Evolutionary conservation across 2,888 invertebrate genomes (phyloP), one percentile per base, ranked within the genome.

Genomic region (Drosophila affinis): DNA sequence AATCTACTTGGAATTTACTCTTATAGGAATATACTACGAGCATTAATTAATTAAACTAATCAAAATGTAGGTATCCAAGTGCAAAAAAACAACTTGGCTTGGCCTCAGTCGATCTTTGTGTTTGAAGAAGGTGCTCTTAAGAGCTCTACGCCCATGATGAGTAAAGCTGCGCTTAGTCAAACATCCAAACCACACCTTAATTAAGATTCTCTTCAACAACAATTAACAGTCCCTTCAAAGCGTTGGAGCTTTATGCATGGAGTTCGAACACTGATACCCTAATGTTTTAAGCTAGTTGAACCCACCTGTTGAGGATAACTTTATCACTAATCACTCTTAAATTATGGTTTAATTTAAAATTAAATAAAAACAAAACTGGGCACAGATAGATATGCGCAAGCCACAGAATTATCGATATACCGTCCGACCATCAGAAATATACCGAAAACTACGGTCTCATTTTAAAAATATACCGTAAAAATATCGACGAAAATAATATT

Each of bases 111-210:
- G 3, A n/a, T 7, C 29, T 29, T 6, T 39, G 39, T n/a, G n/a
- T 39, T 7, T 39, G 14, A 39, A 39, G n/a, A 14, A 39, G 39
- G 6, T 6, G 39, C 39, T 39, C n/a, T 14, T 5, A 39, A 14
- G 34, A 39, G 34, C 14, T 39, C 77, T 2, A 3, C 79, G 70
- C 81, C 76, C 81, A 68, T 70, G 49, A 53, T 14, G 47, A 62
- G 29, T 48, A 63, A 75, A 68, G 71, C 70, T 58, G 53, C 55
- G 72, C 79, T 76, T 78, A 87, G 75, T 68, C 75, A 78, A 75
- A 53, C 63, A 52, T 29, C 21, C 53, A 56, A 86, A 86, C 85
- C 85, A 85, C 85, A 88, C 85, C 85, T 85, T 85, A 82, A 85
- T 54, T 49, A 24, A 17, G 24, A 4, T 14, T 32, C 3, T 29